phyloP scores from a whole-genome alignment of 2,888 invertebrate species.

The Cephus nigrinus region DNA sequence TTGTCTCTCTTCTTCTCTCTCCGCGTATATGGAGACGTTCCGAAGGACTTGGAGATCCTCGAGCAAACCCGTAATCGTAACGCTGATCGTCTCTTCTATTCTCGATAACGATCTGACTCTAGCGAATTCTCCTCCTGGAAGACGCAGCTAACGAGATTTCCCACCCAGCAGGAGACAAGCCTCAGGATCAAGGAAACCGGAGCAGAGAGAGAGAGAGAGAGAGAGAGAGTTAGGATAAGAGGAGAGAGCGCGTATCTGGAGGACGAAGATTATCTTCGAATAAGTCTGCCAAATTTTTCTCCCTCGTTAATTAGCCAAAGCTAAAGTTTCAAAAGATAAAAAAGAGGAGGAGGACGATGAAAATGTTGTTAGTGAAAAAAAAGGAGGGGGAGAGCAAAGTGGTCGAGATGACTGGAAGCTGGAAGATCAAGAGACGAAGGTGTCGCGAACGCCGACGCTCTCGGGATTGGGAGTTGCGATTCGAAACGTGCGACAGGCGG shows the following conservation, averaged over 20 bases:
- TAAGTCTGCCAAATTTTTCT: no score
- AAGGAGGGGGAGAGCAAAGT: no score
- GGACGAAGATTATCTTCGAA: no score
- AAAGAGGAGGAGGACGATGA: no score
- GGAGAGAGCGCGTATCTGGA: constrained; percentile 18
- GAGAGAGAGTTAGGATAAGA: constrained; percentile 17
- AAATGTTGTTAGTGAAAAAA: no score
- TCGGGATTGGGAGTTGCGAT: no score
- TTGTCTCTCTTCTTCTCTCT: not conserved
- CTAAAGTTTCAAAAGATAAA: no score
- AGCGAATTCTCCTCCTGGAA: not conserved
- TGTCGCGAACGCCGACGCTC: no score
- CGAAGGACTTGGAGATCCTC: not conserved
- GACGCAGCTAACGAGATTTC: not conserved
- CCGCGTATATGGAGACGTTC: not conserved
- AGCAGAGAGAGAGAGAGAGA: constrained; percentile 12
- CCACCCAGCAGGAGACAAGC: not conserved
- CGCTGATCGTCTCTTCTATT: not conserved
- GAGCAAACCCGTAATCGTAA: not conserved
- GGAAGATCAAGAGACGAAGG: no score
- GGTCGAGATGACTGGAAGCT: no score
- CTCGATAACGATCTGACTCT: not conserved
- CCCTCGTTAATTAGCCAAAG: no score
- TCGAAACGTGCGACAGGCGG: no score
- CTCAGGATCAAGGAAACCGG: not conserved